These are phyloP conservation scores for Jaculus jaculus DNA, from an alignment of 2,113 vertebrate species.

Conservation along the genomic window DNA sequence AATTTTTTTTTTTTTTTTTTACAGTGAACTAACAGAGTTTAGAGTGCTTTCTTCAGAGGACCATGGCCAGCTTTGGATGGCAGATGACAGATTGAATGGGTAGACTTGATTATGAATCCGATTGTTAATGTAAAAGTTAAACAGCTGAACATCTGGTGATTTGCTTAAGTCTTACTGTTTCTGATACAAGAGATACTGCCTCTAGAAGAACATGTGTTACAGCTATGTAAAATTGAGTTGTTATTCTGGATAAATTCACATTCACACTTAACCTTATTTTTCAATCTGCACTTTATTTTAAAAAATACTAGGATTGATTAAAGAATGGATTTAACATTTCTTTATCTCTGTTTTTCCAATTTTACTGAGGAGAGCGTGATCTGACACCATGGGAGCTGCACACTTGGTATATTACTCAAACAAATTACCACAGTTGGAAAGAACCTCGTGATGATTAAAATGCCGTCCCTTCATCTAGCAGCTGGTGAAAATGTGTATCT, in stretches of 20 bases:
- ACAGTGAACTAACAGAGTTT: slow-evolving; percentile 20
- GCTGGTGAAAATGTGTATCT: background rate
- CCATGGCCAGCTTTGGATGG: background rate
- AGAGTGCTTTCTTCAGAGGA: background rate
- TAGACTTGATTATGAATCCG: background rate
- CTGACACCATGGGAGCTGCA: background rate
- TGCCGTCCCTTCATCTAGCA: background rate
- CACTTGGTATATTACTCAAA: background rate
- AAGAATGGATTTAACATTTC: background rate
- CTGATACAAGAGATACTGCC: background rate
- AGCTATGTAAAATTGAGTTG: background rate
- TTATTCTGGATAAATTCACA: background rate
- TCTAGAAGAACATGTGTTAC: background rate
- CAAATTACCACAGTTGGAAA: background rate
- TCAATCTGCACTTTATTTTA: background rate
- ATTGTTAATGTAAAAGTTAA: background rate
- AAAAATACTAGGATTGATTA: background rate
- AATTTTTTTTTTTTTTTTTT: background rate
- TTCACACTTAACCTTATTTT: background rate
- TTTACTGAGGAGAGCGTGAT: background rate
- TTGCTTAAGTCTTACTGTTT: background rate
- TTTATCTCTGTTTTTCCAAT: background rate
- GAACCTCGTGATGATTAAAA: background rate
- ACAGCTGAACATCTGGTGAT: background rate
- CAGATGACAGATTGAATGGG: background rate